Conservation (phyloP, 2,113 vertebrate genomes). For the Apistogramma diplotaenia region DNA sequence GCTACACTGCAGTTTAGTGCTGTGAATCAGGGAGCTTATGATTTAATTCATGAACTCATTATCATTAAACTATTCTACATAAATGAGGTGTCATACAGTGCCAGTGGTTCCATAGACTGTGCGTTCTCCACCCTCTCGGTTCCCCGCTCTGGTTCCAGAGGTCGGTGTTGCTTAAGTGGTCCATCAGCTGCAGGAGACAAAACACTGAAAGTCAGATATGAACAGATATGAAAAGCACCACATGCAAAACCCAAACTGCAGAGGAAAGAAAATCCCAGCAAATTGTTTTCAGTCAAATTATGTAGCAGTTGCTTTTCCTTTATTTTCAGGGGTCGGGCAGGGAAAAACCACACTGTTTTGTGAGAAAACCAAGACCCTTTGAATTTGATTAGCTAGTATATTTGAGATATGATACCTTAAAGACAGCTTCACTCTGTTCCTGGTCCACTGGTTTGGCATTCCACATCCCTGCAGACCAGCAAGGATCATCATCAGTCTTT, state of each 20-base stretch:
- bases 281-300: not conserved
- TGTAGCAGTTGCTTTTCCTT: not conserved
- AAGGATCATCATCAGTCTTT: not conserved
- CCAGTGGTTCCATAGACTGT: slow-evolving; percentile 60
- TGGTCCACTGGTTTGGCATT: slow-evolving; percentile 50
- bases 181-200: slow-evolving; percentile 47
- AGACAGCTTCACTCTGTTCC: slow-evolving; percentile 71
- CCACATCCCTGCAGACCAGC: slow-evolving; percentile 57
- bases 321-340: not conserved
- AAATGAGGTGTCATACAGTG: slow-evolving; percentile 36
- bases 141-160: slow-evolving; percentile 57
- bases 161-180: slow-evolving; percentile 51
- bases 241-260: not conserved
- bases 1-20: not conserved
- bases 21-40: not conserved
- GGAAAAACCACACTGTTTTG: not conserved
- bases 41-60: not conserved
- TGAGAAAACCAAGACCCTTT: not conserved
- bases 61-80: not conserved
- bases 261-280: not conserved
- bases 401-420: slow-evolving; percentile 46
- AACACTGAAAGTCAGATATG: not conserved
- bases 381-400: not conserved
- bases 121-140: slow-evolving; percentile 57
- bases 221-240: not conserved